Conservation (phyloP, 35 echinoderm and acorn worm species). For the Eucidaris tribuloides region DNA sequence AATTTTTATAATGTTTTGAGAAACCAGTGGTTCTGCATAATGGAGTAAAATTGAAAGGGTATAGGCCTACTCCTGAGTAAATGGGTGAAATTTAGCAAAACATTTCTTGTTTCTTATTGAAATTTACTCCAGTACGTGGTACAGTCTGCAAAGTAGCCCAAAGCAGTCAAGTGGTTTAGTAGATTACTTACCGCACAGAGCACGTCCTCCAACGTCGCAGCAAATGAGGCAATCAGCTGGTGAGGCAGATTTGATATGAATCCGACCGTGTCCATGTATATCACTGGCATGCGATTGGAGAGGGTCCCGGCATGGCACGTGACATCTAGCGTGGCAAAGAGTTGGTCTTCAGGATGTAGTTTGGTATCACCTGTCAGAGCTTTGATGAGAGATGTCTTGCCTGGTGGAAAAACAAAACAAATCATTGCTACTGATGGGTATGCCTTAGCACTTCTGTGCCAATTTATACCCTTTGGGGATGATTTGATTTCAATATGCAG, state of each 20-base stretch:
- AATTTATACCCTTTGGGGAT: no score
- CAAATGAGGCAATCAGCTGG: conserved; percentile 67
- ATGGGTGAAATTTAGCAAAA: no score
- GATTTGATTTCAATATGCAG: no score
- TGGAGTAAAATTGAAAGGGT: no score
- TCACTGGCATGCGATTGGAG: conserved; percentile 77
- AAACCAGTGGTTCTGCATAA: no score
- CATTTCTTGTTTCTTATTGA: no score
- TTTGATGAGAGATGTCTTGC: conserved; percentile 88
- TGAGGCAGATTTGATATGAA: conserved; percentile 86
- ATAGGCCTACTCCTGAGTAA: no score
- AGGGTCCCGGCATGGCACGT: conserved; percentile 74
- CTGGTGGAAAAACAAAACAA: no score
- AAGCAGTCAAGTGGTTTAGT: neutral
- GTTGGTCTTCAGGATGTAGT: conserved; percentile 66
- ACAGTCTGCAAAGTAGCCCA: neutral
- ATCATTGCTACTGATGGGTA: no score
- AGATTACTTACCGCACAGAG: conserved; percentile 75
- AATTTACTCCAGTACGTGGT: no score
- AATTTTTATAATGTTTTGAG: no score
- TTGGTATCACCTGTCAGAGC: conserved; percentile 70
- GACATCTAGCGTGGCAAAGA: conserved; percentile 97
- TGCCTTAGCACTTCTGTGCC: no score
- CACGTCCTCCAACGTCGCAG: conserved; percentile 90
- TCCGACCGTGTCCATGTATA: conserved; percentile 92